These are phyloP conservation scores for Subacronicta megacephala DNA, from an alignment of 2,888 invertebrate genomes.

Conservation along the genomic window DNA sequence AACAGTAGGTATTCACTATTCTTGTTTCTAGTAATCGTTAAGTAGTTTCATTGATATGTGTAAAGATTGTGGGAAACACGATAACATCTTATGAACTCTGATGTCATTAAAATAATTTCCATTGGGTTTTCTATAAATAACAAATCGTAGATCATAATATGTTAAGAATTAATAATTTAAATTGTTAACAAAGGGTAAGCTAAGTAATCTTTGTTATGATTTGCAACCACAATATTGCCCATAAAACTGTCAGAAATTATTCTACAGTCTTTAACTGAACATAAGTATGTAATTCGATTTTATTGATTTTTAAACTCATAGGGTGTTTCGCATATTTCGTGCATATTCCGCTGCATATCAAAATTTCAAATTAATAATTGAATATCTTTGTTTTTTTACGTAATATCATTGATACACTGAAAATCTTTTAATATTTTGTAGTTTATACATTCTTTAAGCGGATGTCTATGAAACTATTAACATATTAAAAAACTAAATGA, in stretches of 20 bases:
- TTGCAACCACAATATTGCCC: conserved; percentile 5
- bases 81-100: conserved; percentile 9
- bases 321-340: too few relatives aligned
- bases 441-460: too few relatives aligned
- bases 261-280: not conserved
- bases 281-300: too few relatives aligned
- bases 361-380: too few relatives aligned
- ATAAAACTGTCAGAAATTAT: not conserved
- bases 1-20: not conserved
- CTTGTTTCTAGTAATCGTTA: not conserved
- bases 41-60: conserved; percentile 2
- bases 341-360: too few relatives aligned
- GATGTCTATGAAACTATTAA: too few relatives aligned
- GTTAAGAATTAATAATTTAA: not conserved
- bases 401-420: too few relatives aligned
- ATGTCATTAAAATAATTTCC: conserved; percentile 25
- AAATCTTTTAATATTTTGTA: too few relatives aligned
- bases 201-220: conserved; percentile 11
- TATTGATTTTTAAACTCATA: too few relatives aligned
- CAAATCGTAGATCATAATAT: not conserved
- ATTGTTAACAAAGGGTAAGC: conserved; percentile 2
- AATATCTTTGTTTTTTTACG: too few relatives aligned
- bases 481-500: too few relatives aligned
- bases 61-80: not conserved
- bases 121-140: conserved; percentile 13